Evolutionary conservation across 1,140 invertebrate species (phyloP).

Genomic region (Proctacanthus coquilletti): DNA sequence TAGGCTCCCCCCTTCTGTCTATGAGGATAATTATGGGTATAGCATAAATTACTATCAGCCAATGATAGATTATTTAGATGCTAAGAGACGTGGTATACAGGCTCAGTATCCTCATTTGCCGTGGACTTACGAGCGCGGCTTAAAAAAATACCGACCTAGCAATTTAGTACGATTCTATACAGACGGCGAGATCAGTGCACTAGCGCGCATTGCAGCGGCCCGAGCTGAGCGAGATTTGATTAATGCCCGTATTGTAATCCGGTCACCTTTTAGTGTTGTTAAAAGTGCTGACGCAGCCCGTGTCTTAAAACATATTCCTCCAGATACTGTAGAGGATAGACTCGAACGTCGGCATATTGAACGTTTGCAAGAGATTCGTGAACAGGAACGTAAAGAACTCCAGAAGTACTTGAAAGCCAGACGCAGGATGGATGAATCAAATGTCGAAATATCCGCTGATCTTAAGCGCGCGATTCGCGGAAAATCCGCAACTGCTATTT

Average conservation of each 20-base stretch:
- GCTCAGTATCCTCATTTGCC: slow-evolving; percentile 46
- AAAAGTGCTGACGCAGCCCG: slow-evolving; percentile 48
- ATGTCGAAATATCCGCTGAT: slow-evolving; percentile 34
- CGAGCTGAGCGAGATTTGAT: slow-evolving; percentile 48
- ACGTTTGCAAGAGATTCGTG: slow-evolving; percentile 34
- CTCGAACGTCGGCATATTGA: slow-evolving; percentile 33
- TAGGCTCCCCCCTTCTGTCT: slow-evolving; percentile 35
- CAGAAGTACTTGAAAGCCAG: slow-evolving; percentile 30
- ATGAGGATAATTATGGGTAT: slow-evolving; percentile 63
- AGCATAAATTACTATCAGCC: slow-evolving; percentile 69
- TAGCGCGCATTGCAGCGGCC: slow-evolving; percentile 45
- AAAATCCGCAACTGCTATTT: slow-evolving; percentile 57
- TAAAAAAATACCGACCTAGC: slow-evolving; percentile 39
- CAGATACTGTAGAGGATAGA: slow-evolving; percentile 36
- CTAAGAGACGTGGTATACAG: slow-evolving; percentile 32
- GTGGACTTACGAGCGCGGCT: slow-evolving; percentile 52
- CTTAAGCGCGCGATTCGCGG: slow-evolving; percentile 41
- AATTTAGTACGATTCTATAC: slow-evolving; percentile 42
- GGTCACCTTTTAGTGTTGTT: slow-evolving; percentile 47
- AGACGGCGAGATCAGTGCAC: slow-evolving; percentile 41
- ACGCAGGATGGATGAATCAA: slow-evolving; percentile 22
- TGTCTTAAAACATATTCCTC: slow-evolving; percentile 44
- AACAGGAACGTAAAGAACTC: slow-evolving; percentile 27
- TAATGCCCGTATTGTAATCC: slow-evolving; percentile 41
- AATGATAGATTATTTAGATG: slow-evolving; percentile 65